Conservation (phyloP, 1,140 invertebrate species). For the Diorhabda elongata region DNA sequence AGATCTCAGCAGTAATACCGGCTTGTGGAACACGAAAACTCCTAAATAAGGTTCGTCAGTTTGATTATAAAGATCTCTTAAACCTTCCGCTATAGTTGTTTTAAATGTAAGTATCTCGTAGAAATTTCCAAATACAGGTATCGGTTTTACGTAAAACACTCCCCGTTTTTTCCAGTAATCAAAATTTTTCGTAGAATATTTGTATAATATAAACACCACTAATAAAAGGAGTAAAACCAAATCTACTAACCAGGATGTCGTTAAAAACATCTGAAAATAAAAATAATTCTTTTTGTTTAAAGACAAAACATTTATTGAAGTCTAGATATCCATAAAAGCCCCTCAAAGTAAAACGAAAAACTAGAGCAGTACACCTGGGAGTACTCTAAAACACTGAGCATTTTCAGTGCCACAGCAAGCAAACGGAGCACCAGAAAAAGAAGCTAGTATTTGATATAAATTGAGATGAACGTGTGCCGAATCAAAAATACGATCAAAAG, state of each 20-base stretch:
- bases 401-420: no score
- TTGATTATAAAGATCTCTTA: constrained; percentile 38
- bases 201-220: background rate
- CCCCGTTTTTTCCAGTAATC: background rate
- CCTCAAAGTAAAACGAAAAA: no score
- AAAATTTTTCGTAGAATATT: background rate
- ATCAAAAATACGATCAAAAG: no score
- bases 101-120: background rate
- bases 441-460: no score
- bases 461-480: no score
- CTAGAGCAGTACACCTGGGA: no score
- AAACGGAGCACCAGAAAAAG: no score
- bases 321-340: no score
- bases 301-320: no score
- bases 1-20: constrained; percentile 45
- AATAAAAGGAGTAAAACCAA: background rate
- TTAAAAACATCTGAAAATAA: background rate
- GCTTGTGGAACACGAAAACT: constrained; percentile 41
- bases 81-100: constrained; percentile 27
- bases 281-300: background rate
- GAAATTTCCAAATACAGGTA: background rate
- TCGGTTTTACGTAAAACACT: background rate
- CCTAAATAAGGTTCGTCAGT: constrained; percentile 38
- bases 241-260: background rate
- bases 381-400: no score